These are phyloP conservation scores for Pitta sordida DNA, from an alignment of 2,113 vertebrate species.

Conservation along the genomic window DNA sequence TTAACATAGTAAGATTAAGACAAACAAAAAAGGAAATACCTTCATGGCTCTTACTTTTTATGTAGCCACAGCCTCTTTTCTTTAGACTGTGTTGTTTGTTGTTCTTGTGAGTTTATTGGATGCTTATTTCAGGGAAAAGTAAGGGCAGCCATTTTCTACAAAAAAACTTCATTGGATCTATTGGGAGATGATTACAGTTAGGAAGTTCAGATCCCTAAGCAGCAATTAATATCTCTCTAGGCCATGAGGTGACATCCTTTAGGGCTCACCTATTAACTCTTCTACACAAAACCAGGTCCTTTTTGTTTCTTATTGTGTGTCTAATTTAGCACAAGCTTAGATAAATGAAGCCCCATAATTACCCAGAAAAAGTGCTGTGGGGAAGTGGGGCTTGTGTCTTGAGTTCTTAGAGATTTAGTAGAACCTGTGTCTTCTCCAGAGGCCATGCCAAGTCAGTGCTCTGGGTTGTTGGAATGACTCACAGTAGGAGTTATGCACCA, in stretches of 20 bases:
- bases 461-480: background rate
- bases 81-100: background rate
- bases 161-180: background rate
- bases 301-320: background rate
- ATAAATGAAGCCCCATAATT: background rate
- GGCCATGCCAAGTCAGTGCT: accelerated
- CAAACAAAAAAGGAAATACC: background rate
- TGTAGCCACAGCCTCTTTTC: background rate
- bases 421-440: background rate
- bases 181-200: background rate
- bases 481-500: background rate
- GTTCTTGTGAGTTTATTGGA: background rate
- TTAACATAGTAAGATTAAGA: background rate
- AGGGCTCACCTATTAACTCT: background rate
- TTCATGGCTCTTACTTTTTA: background rate
- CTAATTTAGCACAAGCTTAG: background rate
- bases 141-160: background rate
- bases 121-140: background rate
- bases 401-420: background rate
- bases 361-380: background rate
- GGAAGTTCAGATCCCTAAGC: background rate
- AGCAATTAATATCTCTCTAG: background rate
- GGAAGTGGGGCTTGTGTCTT: background rate
- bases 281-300: background rate
- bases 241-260: background rate